Evolutionary conservation across 1,140 invertebrate genomes (phyloP).

Genomic region (Varroa destructor): DNA sequence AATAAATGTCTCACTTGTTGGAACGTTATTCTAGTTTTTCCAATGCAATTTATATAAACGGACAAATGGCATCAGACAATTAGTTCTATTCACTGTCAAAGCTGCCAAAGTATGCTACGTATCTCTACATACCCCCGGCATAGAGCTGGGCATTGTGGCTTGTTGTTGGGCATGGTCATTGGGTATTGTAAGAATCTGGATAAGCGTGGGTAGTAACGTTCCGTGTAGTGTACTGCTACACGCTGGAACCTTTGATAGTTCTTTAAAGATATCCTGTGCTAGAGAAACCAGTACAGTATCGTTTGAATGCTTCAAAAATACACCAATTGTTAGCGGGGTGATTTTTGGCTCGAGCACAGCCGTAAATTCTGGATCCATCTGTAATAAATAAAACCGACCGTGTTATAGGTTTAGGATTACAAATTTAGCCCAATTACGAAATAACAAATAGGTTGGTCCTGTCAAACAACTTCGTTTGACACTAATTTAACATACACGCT

Average conservation of each 20-base stretch:
- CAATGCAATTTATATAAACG: no score
- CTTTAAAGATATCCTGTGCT: constrained; percentile 55
- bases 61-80: no score
- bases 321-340: constrained; percentile 54
- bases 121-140: constrained; percentile 41
- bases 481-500: constrained; percentile 34
- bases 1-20: no score
- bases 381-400: constrained; percentile 31
- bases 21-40: no score
- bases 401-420: constrained; percentile 29
- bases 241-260: constrained; percentile 50
- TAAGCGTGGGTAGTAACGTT: constrained; percentile 55
- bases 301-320: constrained; percentile 54
- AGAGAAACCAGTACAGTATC: constrained; percentile 53
- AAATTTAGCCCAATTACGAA: constrained; percentile 26
- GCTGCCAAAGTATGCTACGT: constrained; percentile 12
- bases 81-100: no score
- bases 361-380: constrained; percentile 56
- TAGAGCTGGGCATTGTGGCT: constrained; percentile 37
- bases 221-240: constrained; percentile 52
- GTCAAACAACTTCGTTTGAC: not conserved
- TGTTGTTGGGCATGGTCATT: constrained; percentile 1
- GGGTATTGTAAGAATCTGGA: constrained; percentile 50
- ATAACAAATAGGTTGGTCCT: not conserved
- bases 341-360: constrained; percentile 53